These are phyloP conservation scores for Myripristis jacobus DNA, from an alignment of 2,797 vertebrate genomes.

Conservation along the genomic window DNA sequence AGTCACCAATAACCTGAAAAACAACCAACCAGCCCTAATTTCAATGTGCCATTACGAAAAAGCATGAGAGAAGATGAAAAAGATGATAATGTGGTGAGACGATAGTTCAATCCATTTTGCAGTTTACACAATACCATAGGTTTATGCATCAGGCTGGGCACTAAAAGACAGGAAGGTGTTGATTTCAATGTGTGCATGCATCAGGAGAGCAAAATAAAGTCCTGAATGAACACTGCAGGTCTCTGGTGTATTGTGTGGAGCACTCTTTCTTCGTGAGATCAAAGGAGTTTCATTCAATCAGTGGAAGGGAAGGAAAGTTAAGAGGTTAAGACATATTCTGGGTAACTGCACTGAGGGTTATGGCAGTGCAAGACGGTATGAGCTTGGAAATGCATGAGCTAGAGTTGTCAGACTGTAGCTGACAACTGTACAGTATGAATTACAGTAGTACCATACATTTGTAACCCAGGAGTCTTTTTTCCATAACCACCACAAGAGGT, in stretches of 20 bases:
- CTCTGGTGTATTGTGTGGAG: constrained; percentile 59
- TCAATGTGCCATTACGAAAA: no score
- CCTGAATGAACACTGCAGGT: constrained; percentile 60
- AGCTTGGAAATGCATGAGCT: constrained; percentile 9
- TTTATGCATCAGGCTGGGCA: neutral
- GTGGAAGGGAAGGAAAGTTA: constrained; percentile 58
- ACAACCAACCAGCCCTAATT: no score
- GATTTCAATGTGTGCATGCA: constrained; percentile 34
- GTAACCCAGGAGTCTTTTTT: neutral
- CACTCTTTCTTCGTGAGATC: constrained; percentile 33
- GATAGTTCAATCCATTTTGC: no score
- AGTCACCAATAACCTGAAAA: no score
- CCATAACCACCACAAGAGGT: neutral
- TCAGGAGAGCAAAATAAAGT: constrained; percentile 37
- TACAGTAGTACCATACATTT: constrained; percentile 1
- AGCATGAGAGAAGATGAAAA: no score
- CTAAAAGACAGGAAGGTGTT: constrained; percentile 26
- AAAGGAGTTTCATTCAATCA: constrained; percentile 64
- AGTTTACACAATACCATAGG: neutral
- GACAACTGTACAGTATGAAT: constrained; percentile 5
- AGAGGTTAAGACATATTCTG: constrained; percentile 53
- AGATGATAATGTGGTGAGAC: no score
- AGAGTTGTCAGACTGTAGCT: constrained; percentile 10
- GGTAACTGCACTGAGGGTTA: constrained; percentile 39
- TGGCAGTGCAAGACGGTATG: constrained; percentile 4